Evolutionary conservation across 2,113 vertebrate species (phyloP).

Genomic region (Paracanthobrama guichenoti): DNA sequence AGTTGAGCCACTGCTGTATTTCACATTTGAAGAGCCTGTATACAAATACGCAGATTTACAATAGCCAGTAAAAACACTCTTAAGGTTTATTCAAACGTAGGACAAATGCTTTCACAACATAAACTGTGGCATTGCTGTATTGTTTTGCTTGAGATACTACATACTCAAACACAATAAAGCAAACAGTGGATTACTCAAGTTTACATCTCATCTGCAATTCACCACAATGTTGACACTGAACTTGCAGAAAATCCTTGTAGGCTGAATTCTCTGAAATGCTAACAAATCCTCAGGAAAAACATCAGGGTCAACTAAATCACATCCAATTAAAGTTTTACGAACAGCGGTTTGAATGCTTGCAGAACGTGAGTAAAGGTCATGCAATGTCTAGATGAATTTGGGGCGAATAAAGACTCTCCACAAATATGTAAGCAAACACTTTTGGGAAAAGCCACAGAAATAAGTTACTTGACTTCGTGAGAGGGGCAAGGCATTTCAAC

Average conservation of each 20-base stretch:
- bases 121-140: conserved; percentile 8
- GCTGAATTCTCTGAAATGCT: conserved; percentile 15
- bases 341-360: neutral
- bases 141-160: neutral
- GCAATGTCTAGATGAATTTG: conserved; percentile 10
- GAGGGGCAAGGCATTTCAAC: neutral
- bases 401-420: neutral
- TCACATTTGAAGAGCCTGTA: neutral
- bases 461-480: neutral
- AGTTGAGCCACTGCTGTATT: neutral
- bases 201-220: conserved; percentile 14
- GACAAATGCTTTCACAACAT: conserved; percentile 8
- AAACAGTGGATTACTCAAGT: neutral
- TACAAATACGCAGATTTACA: neutral
- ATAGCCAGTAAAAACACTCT: neutral
- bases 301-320: conserved; percentile 3
- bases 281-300: conserved; percentile 14
- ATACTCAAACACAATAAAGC: neutral
- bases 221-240: neutral
- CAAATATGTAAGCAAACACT: conserved; percentile 25
- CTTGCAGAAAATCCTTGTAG: neutral
- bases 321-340: neutral
- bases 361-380: conserved; percentile 31
- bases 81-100: neutral
- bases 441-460: conserved; percentile 14